phyloP scores from a whole-genome alignment of 2,797 vertebrate species.

The Platyrinchus mystaceus region DNA sequence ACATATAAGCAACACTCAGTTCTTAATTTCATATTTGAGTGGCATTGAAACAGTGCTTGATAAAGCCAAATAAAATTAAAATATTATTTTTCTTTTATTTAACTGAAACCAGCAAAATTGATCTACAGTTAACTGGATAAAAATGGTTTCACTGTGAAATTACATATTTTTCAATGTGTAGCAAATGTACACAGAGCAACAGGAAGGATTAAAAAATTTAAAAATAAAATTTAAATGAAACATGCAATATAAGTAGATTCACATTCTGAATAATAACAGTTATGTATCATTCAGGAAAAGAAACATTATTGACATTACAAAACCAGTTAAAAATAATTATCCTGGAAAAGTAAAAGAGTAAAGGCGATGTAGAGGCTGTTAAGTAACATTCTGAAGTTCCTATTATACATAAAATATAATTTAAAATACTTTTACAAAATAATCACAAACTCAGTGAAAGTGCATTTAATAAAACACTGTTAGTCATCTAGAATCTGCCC shows the following conservation, averaged over 20 bases:
- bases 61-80: neutral
- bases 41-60: neutral
- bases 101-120: neutral
- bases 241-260: neutral
- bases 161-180: neutral
- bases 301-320: neutral
- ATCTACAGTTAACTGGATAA: neutral
- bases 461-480: neutral
- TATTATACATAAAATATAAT: neutral
- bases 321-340: neutral
- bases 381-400: neutral
- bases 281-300: neutral
- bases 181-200: neutral
- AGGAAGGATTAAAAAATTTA: neutral
- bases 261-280: neutral
- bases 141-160: neutral
- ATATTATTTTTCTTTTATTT: neutral
- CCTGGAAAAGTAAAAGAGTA: neutral
- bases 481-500: neutral
- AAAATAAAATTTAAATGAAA: neutral
- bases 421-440: neutral
- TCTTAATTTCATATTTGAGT: neutral
- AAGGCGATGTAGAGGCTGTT: neutral
- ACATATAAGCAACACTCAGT: fast-evolving
- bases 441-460: neutral